phyloP scores from a whole-genome alignment of 2,888 invertebrate genomes.

The Eurytoma californica region DNA sequence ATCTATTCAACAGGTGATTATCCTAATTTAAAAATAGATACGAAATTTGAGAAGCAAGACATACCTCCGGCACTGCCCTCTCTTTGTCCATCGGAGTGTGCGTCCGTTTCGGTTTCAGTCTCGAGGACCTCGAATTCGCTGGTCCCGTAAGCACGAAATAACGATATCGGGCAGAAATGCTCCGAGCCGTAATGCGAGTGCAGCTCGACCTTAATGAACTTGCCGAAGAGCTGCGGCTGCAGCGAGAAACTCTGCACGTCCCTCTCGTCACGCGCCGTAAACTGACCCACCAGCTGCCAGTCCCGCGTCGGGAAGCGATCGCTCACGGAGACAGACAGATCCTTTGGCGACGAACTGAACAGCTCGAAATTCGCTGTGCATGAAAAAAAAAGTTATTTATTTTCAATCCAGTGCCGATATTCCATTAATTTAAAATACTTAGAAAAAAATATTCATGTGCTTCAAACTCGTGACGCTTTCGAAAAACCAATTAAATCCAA shows the following conservation, averaged over 20 bases:
- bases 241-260: constrained; percentile 91
- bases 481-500: no score
- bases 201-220: constrained; percentile 93
- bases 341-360: constrained; percentile 97
- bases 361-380: constrained; percentile 92
- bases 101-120: constrained; percentile 84
- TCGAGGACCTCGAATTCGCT: constrained; percentile 94
- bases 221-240: constrained; percentile 88
- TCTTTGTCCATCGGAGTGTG: constrained; percentile 65
- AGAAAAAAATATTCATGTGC: no score
- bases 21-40: background rate
- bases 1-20: no score
- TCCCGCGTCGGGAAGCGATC: constrained; percentile 94
- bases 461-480: no score
- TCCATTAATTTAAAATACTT: no score
- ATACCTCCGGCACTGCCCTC: constrained; percentile 39
- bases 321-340: constrained; percentile 90
- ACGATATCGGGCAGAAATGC: constrained; percentile 98
- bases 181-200: constrained; percentile 96
- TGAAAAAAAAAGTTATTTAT: background rate
- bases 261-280: constrained; percentile 90
- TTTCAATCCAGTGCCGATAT: no score
- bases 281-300: constrained; percentile 92
- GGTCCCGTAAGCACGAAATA: constrained; percentile 94
- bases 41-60: background rate